A percentile compares a stretch with the other conserved stretches of the same genome.
Conservation (phyloP, 1,140 invertebrate genomes). For the Lamellibrachia luymesi region DNA sequence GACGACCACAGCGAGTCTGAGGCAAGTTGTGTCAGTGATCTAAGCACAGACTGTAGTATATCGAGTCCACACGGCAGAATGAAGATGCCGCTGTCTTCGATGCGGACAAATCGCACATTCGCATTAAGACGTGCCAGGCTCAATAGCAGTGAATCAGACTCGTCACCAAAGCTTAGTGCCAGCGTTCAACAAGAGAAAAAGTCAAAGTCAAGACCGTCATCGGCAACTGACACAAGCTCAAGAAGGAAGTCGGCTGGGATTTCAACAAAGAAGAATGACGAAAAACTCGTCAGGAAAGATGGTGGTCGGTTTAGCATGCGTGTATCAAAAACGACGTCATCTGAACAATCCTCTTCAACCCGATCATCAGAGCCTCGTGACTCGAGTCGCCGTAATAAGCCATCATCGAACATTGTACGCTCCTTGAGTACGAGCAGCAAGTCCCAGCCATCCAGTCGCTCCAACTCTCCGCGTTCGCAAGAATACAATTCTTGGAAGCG, state of each 20-base stretch:
- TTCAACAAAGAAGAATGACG: neutral
- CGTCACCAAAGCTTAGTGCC: neutral
- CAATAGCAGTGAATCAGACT: neutral
- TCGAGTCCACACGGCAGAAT: neutral
- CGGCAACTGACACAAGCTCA: neutral
- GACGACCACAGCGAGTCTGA: neutral
- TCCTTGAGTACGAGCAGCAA: neutral
- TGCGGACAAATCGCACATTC: neutral
- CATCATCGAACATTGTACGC: neutral
- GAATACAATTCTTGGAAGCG: slow-evolving; percentile 91
- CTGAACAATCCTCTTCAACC: neutral
- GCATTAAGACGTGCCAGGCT: neutral
- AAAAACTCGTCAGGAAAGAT: neutral
- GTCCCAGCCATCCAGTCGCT: slow-evolving; percentile 32
- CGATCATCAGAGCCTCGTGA: neutral
- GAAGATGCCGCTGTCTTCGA: neutral
- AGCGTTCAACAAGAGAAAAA: neutral
- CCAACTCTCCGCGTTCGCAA: slow-evolving; percentile 55
- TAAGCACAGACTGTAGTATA: slow-evolving; percentile 11
- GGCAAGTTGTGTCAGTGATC: slow-evolving; percentile 5
- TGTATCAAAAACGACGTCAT: neutral
- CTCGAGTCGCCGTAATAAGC: neutral
- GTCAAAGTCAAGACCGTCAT: neutral
- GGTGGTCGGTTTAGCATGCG: neutral
- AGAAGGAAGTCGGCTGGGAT: neutral